These are phyloP conservation scores for Oryzias sinensis DNA, from an alignment of 2,797 vertebrate species.

Conservation along the genomic window DNA sequence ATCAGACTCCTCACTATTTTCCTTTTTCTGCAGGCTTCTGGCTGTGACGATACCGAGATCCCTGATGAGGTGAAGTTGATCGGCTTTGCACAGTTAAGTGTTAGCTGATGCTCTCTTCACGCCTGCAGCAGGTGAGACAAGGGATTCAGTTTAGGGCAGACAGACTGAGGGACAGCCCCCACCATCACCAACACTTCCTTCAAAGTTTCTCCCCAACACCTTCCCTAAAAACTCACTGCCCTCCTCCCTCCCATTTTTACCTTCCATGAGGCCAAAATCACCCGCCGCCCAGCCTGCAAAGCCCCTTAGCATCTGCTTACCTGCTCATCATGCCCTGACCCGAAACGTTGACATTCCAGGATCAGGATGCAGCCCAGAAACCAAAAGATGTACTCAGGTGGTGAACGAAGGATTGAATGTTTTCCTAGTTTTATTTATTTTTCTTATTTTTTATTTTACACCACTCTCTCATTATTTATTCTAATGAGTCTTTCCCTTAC, in stretches of 20 bases:
- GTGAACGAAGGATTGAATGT: constrained; percentile 78
- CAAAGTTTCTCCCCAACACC: constrained; percentile 31
- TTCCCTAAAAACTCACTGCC: constrained; percentile 16
- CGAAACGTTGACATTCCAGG: constrained; percentile 66
- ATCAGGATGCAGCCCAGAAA: constrained; percentile 75
- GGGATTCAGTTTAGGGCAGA: constrained; percentile 65
- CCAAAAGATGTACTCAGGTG: constrained; percentile 87
- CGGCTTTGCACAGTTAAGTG: constrained; percentile 93
- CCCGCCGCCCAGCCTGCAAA: constrained; percentile 19
- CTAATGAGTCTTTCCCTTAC: constrained; percentile 44
- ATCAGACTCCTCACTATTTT: constrained; percentile 1
- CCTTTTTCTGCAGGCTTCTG: constrained; percentile 80
- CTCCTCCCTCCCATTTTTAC: constrained; percentile 21
- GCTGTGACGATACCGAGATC: constrained; percentile 91
- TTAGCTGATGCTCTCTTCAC: constrained; percentile 85
- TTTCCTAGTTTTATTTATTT: constrained; percentile 63
- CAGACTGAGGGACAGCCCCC: constrained; percentile 56
- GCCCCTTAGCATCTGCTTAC: constrained; percentile 31
- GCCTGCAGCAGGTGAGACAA: constrained; percentile 54
- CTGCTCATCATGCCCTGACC: constrained; percentile 43
- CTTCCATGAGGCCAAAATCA: constrained; percentile 28
- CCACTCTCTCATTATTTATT: constrained; percentile 75
- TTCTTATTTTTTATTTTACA: constrained; percentile 65
- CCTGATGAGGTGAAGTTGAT: constrained; percentile 97
- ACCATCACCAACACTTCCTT: constrained; percentile 34